Evolutionary conservation across 1,140 invertebrate species (phyloP).

Genomic region (Drosophila burlai): DNA sequence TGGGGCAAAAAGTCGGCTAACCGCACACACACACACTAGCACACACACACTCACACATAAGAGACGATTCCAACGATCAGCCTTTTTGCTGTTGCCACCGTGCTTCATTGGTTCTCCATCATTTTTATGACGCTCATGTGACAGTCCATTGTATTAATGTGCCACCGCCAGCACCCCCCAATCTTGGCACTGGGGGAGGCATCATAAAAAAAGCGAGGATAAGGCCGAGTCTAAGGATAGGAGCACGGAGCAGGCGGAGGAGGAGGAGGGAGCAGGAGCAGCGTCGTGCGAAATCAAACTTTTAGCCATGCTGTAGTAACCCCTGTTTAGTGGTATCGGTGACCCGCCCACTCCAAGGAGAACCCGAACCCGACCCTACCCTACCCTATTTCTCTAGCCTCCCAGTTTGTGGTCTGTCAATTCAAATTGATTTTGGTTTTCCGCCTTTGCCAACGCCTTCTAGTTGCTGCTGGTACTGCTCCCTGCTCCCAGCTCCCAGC

Average conservation of each 20-base stretch:
- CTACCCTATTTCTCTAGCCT: slow-evolving; percentile 11
- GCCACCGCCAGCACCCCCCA: slow-evolving; percentile 15
- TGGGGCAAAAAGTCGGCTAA: slow-evolving; percentile 20
- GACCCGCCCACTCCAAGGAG: slow-evolving; percentile 5
- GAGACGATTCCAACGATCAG: slow-evolving; percentile 45
- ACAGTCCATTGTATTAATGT: slow-evolving; percentile 78
- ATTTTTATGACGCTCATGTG: slow-evolving; percentile 78
- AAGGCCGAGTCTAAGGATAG: slow-evolving; percentile 22
- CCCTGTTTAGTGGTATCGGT: slow-evolving; percentile 17
- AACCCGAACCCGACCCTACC: neutral
- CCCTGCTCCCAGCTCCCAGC: neutral
- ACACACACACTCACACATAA: neutral
- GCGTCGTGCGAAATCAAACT: slow-evolving; percentile 57
- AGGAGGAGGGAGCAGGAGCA: neutral
- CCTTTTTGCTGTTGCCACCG: slow-evolving; percentile 56
- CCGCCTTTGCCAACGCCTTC: slow-evolving; percentile 16
- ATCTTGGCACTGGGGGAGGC: slow-evolving; percentile 2
- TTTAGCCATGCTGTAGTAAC: slow-evolving; percentile 17
- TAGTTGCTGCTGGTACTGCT: slow-evolving; percentile 24
- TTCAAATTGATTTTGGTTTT: slow-evolving; percentile 70
- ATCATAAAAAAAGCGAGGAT: slow-evolving; percentile 51
- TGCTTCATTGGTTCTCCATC: slow-evolving; percentile 60
- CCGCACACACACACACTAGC: slow-evolving; percentile 6
- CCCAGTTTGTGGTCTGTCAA: slow-evolving; percentile 73
- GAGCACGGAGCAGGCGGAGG: slow-evolving; percentile 10